A percentile compares a stretch with the other conserved stretches of the same genome.
phyloP scores from a whole-genome alignment of 2,113 vertebrate species.

The Semicossyphus pulcher region DNA sequence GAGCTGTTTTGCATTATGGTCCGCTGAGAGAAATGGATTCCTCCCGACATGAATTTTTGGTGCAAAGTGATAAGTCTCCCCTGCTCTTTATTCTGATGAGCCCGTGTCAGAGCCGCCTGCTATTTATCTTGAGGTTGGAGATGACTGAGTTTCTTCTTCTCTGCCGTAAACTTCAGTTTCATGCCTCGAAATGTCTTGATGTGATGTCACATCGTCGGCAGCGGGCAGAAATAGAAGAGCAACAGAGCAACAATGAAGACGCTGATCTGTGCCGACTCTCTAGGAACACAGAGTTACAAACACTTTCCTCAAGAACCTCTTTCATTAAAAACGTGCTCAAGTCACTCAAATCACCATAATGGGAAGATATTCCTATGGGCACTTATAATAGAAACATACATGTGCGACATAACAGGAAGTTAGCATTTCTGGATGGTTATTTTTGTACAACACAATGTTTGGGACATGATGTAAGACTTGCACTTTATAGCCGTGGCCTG shows the following conservation, averaged over 20 bases:
- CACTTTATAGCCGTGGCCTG: no score
- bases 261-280: no score
- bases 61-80: conserved; percentile 14
- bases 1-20: conserved; percentile 30
- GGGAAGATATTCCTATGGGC: no score
- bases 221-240: not conserved
- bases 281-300: no score
- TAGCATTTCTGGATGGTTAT: no score
- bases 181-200: not conserved
- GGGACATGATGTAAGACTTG: no score
- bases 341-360: no score
- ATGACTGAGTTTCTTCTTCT: not conserved
- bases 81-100: conserved; percentile 35
- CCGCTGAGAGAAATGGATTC: conserved; percentile 23
- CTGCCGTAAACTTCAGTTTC: conserved; percentile 15
- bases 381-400: no score
- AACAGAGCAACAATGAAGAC: not conserved
- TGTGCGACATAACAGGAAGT: no score
- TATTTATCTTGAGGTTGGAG: conserved; percentile 31
- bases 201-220: not conserved
- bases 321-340: no score
- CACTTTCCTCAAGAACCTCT: no score
- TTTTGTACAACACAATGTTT: no score
- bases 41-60: conserved; percentile 16
- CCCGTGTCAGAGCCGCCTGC: conserved; percentile 24